Conservation (phyloP, 2,113 vertebrate species). For the Trichechus manatus region DNA sequence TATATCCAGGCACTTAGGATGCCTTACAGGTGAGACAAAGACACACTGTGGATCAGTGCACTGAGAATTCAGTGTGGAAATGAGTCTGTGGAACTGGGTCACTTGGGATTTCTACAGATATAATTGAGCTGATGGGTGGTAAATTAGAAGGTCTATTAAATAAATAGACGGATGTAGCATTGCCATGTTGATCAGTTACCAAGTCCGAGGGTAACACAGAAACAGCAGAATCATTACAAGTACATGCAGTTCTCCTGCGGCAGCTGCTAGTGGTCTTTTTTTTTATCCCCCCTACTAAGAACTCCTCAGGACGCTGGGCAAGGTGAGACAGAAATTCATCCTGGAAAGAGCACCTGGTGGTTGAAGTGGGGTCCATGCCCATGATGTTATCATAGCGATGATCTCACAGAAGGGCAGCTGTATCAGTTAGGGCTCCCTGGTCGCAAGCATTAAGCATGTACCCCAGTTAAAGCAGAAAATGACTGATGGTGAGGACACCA, state of each 20-base stretch:
- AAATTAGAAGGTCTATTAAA: constrained; percentile 19
- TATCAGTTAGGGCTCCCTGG: constrained; percentile 13
- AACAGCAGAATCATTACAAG: neutral
- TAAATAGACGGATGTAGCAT: neutral
- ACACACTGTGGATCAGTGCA: neutral
- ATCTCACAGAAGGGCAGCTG: constrained; percentile 30
- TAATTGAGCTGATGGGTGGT: constrained; percentile 49
- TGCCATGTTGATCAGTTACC: neutral
- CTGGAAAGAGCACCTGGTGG: neutral
- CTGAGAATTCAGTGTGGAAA: neutral
- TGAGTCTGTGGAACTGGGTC: constrained; percentile 18
- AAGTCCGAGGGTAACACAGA: neutral
- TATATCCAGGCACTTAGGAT: neutral
- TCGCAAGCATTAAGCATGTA: constrained; percentile 52
- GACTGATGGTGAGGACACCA: neutral
- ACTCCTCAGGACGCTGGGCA: neutral
- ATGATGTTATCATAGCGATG: constrained; percentile 58
- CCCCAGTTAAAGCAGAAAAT: constrained; percentile 17
- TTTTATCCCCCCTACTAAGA: neutral
- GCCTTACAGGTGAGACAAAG: neutral
- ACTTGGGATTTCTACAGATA: constrained; percentile 15
- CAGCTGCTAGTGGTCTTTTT: neutral
- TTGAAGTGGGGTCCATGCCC: neutral
- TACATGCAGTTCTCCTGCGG: neutral
- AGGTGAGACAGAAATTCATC: constrained; percentile 50